Evolutionary conservation across 35 echinoderm and acorn worm species (phyloP).

Genomic region (Strongylocentrotus purpuratus): DNA sequence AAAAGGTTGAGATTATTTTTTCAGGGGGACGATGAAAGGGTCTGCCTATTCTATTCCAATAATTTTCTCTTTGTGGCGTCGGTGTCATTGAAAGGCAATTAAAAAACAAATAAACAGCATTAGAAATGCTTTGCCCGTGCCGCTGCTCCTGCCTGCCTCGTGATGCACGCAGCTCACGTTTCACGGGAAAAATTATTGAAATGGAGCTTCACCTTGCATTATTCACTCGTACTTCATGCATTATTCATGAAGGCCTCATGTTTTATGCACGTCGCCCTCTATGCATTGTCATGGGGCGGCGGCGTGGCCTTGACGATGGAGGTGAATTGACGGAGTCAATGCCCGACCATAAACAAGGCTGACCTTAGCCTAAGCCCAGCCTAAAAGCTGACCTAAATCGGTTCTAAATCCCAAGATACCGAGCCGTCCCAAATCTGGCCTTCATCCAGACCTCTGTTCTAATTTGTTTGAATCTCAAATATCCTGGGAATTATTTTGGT

Average conservation of each 20-base stretch:
- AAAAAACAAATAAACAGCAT: background rate
- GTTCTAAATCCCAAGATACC: background rate
- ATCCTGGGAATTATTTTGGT: background rate
- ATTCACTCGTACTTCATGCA: background rate
- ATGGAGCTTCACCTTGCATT: background rate
- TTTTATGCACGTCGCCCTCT: background rate
- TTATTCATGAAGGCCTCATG: background rate
- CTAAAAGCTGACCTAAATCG: constrained; percentile 17
- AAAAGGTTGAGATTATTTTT: background rate
- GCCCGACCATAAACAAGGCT: constrained; percentile 14
- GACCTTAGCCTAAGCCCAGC: background rate
- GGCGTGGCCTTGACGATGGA: constrained; percentile 6
- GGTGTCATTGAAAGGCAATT: constrained; percentile 16
- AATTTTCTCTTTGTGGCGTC: background rate
- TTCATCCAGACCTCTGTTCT: background rate
- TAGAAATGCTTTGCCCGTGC: background rate
- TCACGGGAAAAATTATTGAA: background rate
- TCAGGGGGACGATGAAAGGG: background rate
- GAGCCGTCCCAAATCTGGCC: background rate
- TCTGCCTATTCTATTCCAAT: background rate
- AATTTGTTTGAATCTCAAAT: background rate
- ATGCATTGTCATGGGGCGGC: background rate
- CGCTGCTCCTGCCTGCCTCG: background rate
- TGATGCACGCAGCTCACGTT: background rate
- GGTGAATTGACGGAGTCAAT: background rate